A percentile compares a stretch with the other conserved stretches of the same genome.
These are phyloP conservation scores for Chionomys nivalis DNA, from an alignment of 2,113 vertebrate species.

Conservation along the genomic window DNA sequence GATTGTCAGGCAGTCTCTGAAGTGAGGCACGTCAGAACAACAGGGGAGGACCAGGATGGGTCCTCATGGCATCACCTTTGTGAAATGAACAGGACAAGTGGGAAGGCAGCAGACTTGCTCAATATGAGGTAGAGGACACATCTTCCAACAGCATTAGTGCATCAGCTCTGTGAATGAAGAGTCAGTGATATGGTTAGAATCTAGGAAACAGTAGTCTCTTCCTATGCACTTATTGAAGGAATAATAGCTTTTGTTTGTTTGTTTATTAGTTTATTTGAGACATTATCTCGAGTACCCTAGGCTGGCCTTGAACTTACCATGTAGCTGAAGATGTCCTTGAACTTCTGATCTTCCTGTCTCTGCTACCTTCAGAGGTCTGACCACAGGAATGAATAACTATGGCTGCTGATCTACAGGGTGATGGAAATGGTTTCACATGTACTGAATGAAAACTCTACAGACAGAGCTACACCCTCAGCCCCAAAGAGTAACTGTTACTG, in stretches of 20 bases:
- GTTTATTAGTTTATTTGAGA: neutral
- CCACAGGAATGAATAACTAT: neutral
- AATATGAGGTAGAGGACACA: accelerated
- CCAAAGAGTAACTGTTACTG: neutral
- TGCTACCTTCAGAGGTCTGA: neutral
- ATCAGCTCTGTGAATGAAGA: neutral
- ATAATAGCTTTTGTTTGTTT: neutral
- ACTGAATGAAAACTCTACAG: neutral
- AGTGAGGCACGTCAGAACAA: neutral
- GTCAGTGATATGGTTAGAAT: neutral
- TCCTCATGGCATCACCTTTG: accelerated
- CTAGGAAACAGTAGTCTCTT: neutral
- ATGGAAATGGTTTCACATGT: neutral
- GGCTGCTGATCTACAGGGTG: neutral
- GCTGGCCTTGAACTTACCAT: neutral
- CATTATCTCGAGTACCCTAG: neutral
- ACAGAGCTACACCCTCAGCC: neutral
- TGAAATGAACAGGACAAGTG: no score
- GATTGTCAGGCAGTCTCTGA: neutral
- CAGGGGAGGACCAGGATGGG: neutral
- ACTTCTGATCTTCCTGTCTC: neutral
- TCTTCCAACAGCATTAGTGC: neutral
- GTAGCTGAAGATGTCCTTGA: neutral
- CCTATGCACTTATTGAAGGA: neutral
- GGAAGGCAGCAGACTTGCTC: neutral